Evolutionary conservation across 2,888 invertebrate species (phyloP).

Genomic region (Orthosia incerta): DNA sequence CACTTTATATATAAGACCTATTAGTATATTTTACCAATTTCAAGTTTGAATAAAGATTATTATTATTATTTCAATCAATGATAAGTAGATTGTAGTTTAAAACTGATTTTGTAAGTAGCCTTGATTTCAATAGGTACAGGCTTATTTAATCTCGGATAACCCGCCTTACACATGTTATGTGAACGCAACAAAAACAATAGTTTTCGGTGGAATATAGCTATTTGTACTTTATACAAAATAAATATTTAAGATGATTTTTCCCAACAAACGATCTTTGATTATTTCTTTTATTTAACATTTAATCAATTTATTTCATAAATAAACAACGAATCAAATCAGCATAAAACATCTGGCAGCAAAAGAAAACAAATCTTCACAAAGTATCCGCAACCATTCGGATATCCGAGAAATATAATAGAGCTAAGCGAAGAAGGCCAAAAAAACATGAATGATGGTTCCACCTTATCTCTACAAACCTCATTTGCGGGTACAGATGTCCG

Average conservation of each 20-base stretch:
- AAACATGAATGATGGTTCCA: slow-evolving; percentile 79
- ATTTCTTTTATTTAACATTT: background rate
- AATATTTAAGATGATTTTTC: no score
- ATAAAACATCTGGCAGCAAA: slow-evolving; percentile 36
- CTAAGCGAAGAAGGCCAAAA: slow-evolving; percentile 66
- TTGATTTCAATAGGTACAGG: slow-evolving; percentile 1
- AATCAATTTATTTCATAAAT: background rate
- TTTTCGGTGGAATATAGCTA: background rate
- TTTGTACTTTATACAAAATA: background rate
- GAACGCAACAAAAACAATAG: background rate
- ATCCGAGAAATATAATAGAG: slow-evolving; percentile 63
- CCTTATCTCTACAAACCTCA: slow-evolving; percentile 82
- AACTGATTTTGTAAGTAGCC: background rate
- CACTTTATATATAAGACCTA: no score
- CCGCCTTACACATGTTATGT: slow-evolving; percentile 4
- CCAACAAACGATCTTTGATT: background rate
- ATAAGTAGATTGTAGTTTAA: background rate
- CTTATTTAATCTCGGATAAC: slow-evolving; percentile 25
- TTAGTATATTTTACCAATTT: no score
- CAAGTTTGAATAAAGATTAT: no score
- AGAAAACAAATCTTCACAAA: slow-evolving; percentile 59
- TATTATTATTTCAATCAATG: background rate
- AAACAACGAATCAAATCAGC: slow-evolving; percentile 47
- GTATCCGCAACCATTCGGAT: slow-evolving; percentile 57
- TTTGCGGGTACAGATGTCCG: slow-evolving; percentile 81